These are phyloP conservation scores for Megaustenia siamemsis DNA, from an alignment of 2,888 invertebrate genomes.

Conservation along the genomic window DNA sequence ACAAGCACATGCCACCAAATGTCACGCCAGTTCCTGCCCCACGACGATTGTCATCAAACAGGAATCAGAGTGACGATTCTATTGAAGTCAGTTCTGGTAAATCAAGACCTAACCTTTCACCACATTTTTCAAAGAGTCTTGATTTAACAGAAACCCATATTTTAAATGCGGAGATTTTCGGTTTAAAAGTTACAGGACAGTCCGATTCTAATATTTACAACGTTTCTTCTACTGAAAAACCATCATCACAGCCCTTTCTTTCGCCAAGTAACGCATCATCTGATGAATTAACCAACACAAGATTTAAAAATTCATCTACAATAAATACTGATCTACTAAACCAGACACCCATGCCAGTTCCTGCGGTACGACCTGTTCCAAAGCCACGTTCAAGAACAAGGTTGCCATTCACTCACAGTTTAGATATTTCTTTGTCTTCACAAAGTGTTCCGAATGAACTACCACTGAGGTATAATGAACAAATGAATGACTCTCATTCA, in stretches of 20 bases:
- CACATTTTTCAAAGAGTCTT: neutral
- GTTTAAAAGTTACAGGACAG: neutral
- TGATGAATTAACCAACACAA: neutral
- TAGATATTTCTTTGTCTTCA: neutral
- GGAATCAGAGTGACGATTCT: neutral
- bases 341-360: neutral
- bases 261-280: neutral
- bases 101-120: too few relatives aligned
- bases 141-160: neutral
- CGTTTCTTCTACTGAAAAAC: neutral
- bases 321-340: too few relatives aligned
- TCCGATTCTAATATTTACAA: neutral
- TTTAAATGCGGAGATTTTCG: neutral
- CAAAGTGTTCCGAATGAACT: neutral
- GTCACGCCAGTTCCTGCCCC: neutral
- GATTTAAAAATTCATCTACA: neutral
- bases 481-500: neutral
- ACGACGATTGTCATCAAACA: conserved; percentile 15
- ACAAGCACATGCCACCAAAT: neutral
- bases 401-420: neutral
- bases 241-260: neutral
- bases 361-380: conserved; percentile 10
- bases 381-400: neutral
- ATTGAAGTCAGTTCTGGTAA: neutral
- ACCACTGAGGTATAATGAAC: neutral